These are phyloP conservation scores for Micromys minutus DNA, from an alignment of 2,113 vertebrate species.

Conservation along the genomic window DNA sequence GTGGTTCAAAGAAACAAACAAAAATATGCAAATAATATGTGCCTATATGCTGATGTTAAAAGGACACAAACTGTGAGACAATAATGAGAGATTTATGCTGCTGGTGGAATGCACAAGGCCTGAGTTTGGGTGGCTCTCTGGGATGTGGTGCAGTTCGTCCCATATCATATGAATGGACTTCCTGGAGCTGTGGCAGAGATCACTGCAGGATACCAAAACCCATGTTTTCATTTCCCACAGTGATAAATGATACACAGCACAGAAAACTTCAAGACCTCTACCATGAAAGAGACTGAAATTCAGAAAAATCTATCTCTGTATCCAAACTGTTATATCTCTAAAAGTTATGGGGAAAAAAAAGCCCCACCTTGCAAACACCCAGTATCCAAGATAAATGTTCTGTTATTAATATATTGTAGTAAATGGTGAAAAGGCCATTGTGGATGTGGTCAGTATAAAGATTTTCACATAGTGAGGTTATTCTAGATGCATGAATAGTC, in stretches of 20 bases:
- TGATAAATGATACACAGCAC: neutral
- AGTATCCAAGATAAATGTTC: neutral
- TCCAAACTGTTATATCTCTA: neutral
- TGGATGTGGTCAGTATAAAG: neutral
- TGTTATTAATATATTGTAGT: neutral
- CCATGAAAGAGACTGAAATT: neutral
- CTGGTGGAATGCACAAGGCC: neutral
- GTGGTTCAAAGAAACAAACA: neutral
- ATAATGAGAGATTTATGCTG: no score
- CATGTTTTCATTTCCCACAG: neutral
- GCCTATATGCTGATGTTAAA: neutral
- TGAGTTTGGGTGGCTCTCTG: no score
- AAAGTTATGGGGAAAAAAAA: neutral
- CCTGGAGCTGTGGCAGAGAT: neutral
- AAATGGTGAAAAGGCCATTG: neutral
- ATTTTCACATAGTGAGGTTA: neutral
- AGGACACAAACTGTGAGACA: neutral
- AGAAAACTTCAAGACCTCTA: neutral
- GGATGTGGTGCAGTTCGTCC: fast-evolving
- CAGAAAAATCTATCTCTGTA: neutral
- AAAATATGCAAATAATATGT: neutral
- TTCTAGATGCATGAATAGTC: neutral
- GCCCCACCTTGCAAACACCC: neutral
- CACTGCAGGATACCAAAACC: neutral
- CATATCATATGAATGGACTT: neutral